These are phyloP conservation scores for Musca vetustissima DNA, from an alignment of 1,140 invertebrate genomes.

Conservation along the genomic window DNA sequence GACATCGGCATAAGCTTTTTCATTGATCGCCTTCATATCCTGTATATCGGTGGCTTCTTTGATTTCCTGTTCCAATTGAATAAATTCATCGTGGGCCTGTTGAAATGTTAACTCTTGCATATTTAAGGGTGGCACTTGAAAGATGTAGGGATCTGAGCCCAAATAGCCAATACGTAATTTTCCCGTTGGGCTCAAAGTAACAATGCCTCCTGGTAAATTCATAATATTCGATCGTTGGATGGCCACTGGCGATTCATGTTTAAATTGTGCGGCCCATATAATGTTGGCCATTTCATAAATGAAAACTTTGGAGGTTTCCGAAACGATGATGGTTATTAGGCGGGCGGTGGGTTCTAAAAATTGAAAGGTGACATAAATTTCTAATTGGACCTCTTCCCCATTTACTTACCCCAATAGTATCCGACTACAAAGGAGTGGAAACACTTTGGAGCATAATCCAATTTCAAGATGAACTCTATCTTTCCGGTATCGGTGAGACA, in stretches of 20 bases:
- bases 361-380: not conserved
- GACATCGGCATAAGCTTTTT: conserved; percentile 47
- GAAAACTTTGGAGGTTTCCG: conserved; percentile 64
- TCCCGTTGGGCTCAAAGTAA: conserved; percentile 42
- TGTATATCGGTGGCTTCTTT: conserved; percentile 49
- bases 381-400: not conserved
- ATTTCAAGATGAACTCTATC: conserved; percentile 49
- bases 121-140: conserved; percentile 48
- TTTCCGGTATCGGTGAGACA: conserved; percentile 46
- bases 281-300: conserved; percentile 72
- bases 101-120: conserved; percentile 45
- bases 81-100: conserved; percentile 49
- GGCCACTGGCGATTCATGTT: conserved; percentile 42
- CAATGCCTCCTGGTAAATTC: conserved; percentile 43
- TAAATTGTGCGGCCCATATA: conserved; percentile 73
- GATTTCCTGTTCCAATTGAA: conserved; percentile 53
- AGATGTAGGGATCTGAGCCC: conserved; percentile 49
- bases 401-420: conserved; percentile 50
- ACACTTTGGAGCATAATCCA: conserved; percentile 52
- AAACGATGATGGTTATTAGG: conserved; percentile 61
- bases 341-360: conserved; percentile 60
- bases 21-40: conserved; percentile 46
- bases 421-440: conserved; percentile 50
- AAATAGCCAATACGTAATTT: conserved; percentile 46
- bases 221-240: conserved; percentile 50